These are phyloP conservation scores for Apis florea DNA, from an alignment of 1,140 invertebrate species.

Conservation along the genomic window DNA sequence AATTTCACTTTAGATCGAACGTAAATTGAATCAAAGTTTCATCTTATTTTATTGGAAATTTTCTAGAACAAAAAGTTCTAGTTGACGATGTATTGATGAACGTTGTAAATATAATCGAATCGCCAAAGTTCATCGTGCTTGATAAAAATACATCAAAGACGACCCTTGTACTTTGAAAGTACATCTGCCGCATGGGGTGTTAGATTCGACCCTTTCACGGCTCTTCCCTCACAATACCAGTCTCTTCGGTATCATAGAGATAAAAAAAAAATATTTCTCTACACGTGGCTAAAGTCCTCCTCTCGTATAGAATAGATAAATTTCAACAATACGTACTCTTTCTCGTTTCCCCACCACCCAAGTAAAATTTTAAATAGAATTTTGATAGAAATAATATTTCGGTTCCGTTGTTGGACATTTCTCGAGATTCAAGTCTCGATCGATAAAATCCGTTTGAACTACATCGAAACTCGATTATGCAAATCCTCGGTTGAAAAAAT, in stretches of 20 bases:
- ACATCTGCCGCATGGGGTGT: conserved; percentile 44
- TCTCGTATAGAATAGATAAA: neutral
- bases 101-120: neutral
- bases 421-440: too few relatives aligned
- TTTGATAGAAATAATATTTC: too few relatives aligned
- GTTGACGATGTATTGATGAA: neutral
- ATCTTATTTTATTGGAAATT: too few relatives aligned
- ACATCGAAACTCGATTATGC: too few relatives aligned
- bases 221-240: neutral
- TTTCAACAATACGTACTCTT: too few relatives aligned
- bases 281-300: neutral
- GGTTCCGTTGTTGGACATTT: too few relatives aligned
- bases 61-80: too few relatives aligned
- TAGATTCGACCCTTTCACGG: conserved; percentile 39
- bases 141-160: conserved; percentile 49
- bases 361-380: too few relatives aligned
- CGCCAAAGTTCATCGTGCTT: conserved; percentile 7
- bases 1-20: too few relatives aligned
- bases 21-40: too few relatives aligned
- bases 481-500: too few relatives aligned
- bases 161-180: conserved; percentile 30
- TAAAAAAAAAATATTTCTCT: conserved; percentile 9
- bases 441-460: too few relatives aligned
- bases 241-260: conserved; percentile 12
- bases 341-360: neutral